Evolutionary conservation across 2,888 invertebrate species (phyloP).

Genomic region (Disparrhopalites patrizii): DNA sequence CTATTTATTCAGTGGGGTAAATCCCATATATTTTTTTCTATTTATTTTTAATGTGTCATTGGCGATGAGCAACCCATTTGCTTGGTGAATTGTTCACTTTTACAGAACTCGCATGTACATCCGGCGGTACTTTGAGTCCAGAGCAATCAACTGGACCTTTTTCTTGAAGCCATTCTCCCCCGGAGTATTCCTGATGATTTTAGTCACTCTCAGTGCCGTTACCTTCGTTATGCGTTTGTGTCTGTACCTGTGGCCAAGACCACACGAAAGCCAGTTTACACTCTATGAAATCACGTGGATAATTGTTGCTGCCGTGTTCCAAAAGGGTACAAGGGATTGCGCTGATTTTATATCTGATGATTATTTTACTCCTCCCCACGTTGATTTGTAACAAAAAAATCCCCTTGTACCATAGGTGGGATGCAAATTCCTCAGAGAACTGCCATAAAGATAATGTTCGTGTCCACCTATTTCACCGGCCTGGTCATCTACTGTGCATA

Average conservation of each 20-base stretch:
- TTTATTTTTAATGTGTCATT: background rate
- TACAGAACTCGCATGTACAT: constrained; percentile 17
- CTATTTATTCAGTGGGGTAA: constrained; percentile 1
- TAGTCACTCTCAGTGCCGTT: background rate
- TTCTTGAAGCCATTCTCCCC: constrained; percentile 28
- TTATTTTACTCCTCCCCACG: too few relatives aligned
- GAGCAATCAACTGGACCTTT: constrained; percentile 30
- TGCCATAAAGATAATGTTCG: constrained; percentile 26
- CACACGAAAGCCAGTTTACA: background rate
- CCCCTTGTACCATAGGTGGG: constrained; percentile 10
- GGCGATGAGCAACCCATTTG: background rate
- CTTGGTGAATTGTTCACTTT: too few relatives aligned
- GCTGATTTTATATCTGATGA: too few relatives aligned
- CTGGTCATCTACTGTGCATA: constrained; percentile 31
- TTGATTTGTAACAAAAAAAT: background rate
- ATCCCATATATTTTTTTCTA: too few relatives aligned
- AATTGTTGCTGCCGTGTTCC: constrained; percentile 23
- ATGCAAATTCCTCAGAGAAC: constrained; percentile 15
- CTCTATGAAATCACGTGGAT: constrained; percentile 23
- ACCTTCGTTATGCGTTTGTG: background rate
- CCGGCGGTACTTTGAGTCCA: constrained; percentile 9
- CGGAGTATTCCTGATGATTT: constrained; percentile 11
- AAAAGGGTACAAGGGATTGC: constrained; percentile 24
- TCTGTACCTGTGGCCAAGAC: background rate
- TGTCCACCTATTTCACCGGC: constrained; percentile 27